Percentiles rank a stretch among this genome's conserved stretches.
phyloP scores from a whole-genome alignment of 2,113 vertebrate genomes.

The Menidia beryllina region DNA sequence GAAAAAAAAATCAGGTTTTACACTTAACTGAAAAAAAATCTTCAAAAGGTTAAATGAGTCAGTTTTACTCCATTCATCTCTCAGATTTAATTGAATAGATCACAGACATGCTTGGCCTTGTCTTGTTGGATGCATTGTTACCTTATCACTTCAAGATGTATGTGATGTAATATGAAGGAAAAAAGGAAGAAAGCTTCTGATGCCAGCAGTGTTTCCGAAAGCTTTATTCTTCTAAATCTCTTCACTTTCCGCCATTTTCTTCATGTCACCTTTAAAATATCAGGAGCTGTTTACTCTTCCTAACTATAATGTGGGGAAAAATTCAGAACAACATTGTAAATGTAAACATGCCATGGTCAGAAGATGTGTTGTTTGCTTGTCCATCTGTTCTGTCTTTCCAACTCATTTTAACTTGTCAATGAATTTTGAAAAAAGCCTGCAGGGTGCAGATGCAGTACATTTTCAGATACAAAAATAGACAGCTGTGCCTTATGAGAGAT shows the following conservation, averaged over 20 bases:
- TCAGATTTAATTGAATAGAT: slow-evolving; percentile 26
- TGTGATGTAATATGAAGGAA: slow-evolving; percentile 7
- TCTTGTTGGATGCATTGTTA: slow-evolving; percentile 17
- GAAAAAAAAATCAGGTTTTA: slow-evolving; percentile 7
- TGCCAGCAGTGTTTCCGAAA: slow-evolving; percentile 1
- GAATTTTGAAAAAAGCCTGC: slow-evolving; percentile 47
- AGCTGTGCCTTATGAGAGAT: slow-evolving; percentile 49
- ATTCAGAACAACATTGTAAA: slow-evolving; percentile 20
- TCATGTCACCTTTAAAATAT: slow-evolving; percentile 25
- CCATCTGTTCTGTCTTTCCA: slow-evolving; percentile 34
- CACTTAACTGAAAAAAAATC: neutral
- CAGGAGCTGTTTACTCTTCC: slow-evolving; percentile 28
- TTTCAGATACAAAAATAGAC: no score
- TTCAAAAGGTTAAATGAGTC: slow-evolving; percentile 13
- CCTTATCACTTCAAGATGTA: slow-evolving; percentile 3
- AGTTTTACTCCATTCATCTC: slow-evolving; percentile 19
- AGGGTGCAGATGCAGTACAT: no score
- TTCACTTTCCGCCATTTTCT: slow-evolving; percentile 14
- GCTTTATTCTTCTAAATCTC: slow-evolving; percentile 10
- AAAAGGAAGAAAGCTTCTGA: slow-evolving; percentile 8
- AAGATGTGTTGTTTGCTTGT: slow-evolving; percentile 20
- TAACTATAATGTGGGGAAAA: slow-evolving; percentile 26
- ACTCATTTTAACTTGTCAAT: slow-evolving; percentile 46
- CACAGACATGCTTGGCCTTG: slow-evolving; percentile 31
- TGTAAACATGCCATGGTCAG: slow-evolving; percentile 7